These are phyloP conservation scores for Arnoldichthys spilopterus DNA, from an alignment of 2,797 vertebrate species.

Conservation along the genomic window DNA sequence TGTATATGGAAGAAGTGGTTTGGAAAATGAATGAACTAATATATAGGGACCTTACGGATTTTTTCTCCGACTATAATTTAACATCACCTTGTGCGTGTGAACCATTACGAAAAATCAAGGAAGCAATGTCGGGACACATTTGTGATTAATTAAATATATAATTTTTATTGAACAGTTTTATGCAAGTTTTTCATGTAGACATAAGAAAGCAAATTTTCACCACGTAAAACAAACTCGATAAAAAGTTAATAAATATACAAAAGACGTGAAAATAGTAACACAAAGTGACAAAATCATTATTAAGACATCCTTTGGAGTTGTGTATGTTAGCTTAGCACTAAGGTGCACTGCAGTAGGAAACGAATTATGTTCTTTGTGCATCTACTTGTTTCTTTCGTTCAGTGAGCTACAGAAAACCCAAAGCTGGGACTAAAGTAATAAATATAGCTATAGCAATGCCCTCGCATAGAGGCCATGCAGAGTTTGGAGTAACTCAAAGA, in stretches of 20 bases:
- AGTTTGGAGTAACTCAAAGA: constrained; percentile 15
- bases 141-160: constrained; percentile 46
- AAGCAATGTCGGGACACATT: neutral
- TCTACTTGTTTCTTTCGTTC: constrained; percentile 28
- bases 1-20: no score
- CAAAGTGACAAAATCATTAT: constrained; percentile 62
- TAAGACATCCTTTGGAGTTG: constrained; percentile 54
- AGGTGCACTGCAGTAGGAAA: constrained; percentile 42
- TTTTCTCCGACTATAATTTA: no score
- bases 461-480: constrained; percentile 69
- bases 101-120: neutral
- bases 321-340: constrained; percentile 24
- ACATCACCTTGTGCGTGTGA: no score
- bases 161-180: constrained; percentile 6
- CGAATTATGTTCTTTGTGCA: constrained; percentile 29
- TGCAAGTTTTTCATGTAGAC: constrained; percentile 19
- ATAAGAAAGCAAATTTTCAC: constrained; percentile 22
- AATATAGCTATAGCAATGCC: constrained; percentile 75
- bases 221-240: constrained; percentile 65
- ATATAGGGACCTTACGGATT: no score
- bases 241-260: constrained; percentile 81
- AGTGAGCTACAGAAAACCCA: constrained; percentile 48
- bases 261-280: constrained; percentile 74
- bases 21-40: no score
- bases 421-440: constrained; percentile 73